Percentiles rank a stretch among this genome's conserved stretches.
Conservation (phyloP, 2,888 invertebrate species). For the Trisateles emortualis region DNA sequence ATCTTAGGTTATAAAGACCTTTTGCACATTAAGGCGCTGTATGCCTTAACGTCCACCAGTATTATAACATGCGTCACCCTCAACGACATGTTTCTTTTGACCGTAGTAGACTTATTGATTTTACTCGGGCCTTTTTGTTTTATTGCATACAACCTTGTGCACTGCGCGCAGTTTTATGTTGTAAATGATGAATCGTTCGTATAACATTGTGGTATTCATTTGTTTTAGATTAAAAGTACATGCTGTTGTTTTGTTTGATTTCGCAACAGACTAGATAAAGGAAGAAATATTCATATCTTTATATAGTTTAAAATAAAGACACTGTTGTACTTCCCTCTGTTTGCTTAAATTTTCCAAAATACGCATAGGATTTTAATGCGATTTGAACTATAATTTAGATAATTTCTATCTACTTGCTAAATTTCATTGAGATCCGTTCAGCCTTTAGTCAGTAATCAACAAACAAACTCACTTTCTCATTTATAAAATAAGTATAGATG, state of each 20-base stretch:
- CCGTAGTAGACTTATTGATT: slow-evolving; percentile 43
- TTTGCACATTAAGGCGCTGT: slow-evolving; percentile 47
- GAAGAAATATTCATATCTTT: not conserved
- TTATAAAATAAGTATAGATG: no score
- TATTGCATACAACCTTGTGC: slow-evolving; percentile 36
- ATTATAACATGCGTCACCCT: slow-evolving; percentile 48
- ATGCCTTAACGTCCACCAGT: slow-evolving; percentile 52
- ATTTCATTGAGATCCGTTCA: no score
- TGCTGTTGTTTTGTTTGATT: not conserved
- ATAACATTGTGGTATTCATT: not conserved
- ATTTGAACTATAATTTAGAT: no score
- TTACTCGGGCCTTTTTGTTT: slow-evolving; percentile 39
- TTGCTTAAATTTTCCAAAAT: no score
- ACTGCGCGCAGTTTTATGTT: slow-evolving; percentile 42
- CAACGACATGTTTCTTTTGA: slow-evolving; percentile 35
- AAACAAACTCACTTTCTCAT: no score
- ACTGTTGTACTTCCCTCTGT: no score
- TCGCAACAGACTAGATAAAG: not conserved
- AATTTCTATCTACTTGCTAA: no score
- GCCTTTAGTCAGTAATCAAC: no score
- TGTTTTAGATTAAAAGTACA: not conserved
- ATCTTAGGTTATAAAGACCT: slow-evolving; percentile 38
- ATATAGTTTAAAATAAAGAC: no score
- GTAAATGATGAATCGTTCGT: slow-evolving; percentile 21
- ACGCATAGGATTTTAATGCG: no score